These are phyloP conservation scores for Cebus imitator DNA, from an alignment of 2,113 vertebrate species.

Conservation along the genomic window DNA sequence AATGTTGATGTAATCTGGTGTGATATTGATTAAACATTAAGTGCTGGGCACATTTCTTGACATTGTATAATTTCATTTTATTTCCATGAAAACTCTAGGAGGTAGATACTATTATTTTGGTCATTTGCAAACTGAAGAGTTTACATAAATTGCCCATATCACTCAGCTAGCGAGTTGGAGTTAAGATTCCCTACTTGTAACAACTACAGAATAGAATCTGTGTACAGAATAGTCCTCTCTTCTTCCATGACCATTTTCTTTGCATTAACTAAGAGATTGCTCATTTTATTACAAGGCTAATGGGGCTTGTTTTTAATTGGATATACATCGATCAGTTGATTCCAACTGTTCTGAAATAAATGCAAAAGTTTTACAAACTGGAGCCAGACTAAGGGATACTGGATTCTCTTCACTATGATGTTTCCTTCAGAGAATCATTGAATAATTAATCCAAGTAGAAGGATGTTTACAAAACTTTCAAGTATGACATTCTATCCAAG, in stretches of 20 bases:
- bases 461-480: background rate
- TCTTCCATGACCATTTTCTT: background rate
- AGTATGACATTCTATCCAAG: background rate
- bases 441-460: conserved; percentile 39
- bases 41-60: background rate
- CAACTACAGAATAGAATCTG: background rate
- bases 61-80: conserved; percentile 37
- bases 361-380: background rate
- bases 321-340: background rate
- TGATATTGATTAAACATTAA: background rate
- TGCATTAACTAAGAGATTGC: background rate
- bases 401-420: background rate
- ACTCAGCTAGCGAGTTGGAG: background rate
- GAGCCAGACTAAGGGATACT: background rate
- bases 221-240: background rate
- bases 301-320: background rate
- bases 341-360: background rate
- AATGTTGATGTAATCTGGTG: background rate
- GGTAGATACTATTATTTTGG: background rate
- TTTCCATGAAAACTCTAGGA: background rate
- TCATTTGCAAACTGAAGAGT: background rate
- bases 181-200: background rate
- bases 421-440: background rate
- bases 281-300: background rate
- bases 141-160: background rate